Conservation (phyloP, 1,140 invertebrate genomes). For the Phenacoccus solenopsis region DNA sequence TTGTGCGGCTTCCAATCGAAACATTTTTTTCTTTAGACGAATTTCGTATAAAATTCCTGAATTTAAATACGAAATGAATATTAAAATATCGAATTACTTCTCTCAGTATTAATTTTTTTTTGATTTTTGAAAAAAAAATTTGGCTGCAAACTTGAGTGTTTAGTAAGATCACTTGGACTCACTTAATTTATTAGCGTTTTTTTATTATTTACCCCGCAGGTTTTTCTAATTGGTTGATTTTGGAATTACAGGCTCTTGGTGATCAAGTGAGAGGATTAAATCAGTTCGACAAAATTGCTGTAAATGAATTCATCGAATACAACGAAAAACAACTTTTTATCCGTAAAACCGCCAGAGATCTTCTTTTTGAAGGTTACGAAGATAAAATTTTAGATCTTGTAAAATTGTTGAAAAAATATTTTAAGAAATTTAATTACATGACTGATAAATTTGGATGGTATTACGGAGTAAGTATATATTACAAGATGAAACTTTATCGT, state of each 20-base stretch:
- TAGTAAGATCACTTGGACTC: too few relatives aligned
- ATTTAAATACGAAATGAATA: too few relatives aligned
- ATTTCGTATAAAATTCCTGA: too few relatives aligned
- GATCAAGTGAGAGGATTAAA: neutral
- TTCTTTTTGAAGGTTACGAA: slow-evolving; percentile 14
- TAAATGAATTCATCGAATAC: neutral
- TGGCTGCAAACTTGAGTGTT: too few relatives aligned
- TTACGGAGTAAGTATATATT: neutral
- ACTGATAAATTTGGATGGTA: slow-evolving; percentile 5
- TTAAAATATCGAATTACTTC: too few relatives aligned
- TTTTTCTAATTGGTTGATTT: too few relatives aligned
- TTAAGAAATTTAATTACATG: neutral
- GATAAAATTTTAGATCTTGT: slow-evolving; percentile 7
- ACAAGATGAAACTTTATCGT: neutral
- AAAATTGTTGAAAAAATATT: neutral
- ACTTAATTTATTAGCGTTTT: too few relatives aligned
- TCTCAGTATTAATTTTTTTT: too few relatives aligned
- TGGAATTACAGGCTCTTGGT: neutral
- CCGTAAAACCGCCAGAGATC: neutral
- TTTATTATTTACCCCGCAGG: too few relatives aligned
- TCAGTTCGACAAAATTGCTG: neutral
- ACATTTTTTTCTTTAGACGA: too few relatives aligned
- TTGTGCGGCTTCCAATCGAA: too few relatives aligned
- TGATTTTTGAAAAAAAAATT: too few relatives aligned
- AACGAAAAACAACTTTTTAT: neutral